These are phyloP conservation scores for Sinodicranocentrus sp. DNA, from an alignment of 2,888 invertebrate species.

Conservation along the genomic window DNA sequence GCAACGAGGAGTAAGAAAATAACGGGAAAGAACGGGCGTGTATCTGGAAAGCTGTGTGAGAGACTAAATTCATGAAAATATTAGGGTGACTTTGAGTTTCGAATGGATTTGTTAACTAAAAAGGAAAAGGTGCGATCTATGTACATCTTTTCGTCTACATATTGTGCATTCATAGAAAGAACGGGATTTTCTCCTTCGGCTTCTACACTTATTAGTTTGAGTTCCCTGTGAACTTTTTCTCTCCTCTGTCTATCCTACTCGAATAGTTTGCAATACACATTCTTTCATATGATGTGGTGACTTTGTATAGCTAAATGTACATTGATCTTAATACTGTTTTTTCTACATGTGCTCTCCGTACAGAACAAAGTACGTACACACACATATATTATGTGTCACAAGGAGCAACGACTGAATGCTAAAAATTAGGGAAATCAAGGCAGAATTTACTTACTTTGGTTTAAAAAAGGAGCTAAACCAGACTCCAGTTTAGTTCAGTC, in stretches of 20 bases:
- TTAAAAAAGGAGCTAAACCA: slow-evolving; percentile 34
- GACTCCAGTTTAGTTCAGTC: not conserved
- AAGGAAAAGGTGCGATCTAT: not conserved
- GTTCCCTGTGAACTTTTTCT: no score
- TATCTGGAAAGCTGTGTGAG: no score
- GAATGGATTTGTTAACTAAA: slow-evolving; percentile 1
- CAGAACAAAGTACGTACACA: not conserved
- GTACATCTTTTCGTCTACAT: not conserved
- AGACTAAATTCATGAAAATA: slow-evolving; percentile 1
- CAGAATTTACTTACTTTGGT: slow-evolving; percentile 39
- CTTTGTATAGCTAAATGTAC: not conserved
- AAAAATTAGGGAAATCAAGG: slow-evolving; percentile 59
- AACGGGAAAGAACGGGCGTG: not conserved
- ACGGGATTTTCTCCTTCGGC: no score
- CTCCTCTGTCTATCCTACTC: not conserved
- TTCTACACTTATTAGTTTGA: no score
- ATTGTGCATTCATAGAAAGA: not conserved
- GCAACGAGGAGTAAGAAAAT: not conserved
- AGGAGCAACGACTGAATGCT: slow-evolving; percentile 38
- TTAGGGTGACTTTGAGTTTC: not conserved
- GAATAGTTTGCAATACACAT: not conserved
- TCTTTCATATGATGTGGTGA: not conserved
- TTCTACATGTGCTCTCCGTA: not conserved
- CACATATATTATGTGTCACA: slow-evolving; percentile 42
- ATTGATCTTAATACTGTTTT: not conserved